These are phyloP conservation scores for Muschampia plurimacula DNA, from an alignment of 2,888 invertebrate genomes.

Conservation along the genomic window DNA sequence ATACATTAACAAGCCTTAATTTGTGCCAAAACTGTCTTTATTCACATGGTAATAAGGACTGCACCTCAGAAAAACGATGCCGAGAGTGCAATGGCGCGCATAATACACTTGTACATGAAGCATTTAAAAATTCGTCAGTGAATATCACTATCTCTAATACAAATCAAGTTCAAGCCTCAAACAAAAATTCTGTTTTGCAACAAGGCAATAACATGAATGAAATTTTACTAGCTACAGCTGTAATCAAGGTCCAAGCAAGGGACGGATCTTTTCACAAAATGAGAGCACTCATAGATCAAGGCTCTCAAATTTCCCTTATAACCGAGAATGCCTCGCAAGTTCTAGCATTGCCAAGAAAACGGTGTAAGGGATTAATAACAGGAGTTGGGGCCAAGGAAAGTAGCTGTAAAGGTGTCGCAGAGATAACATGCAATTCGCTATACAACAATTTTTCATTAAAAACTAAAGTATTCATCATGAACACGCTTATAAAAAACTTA, in stretches of 20 bases:
- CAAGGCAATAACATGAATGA: slow-evolving; percentile 14
- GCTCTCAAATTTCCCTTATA: too few species aligned
- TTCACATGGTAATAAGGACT: not conserved
- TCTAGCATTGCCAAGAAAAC: too few species aligned
- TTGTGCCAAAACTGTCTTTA: slow-evolving; percentile 14
- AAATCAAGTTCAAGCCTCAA: not conserved
- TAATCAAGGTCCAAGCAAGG: slow-evolving; percentile 39
- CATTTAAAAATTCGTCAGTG: slow-evolving; percentile 18
- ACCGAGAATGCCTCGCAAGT: too few species aligned
- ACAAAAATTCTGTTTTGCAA: not conserved
- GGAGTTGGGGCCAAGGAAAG: too few species aligned
- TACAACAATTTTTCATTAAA: too few species aligned
- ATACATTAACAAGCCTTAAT: slow-evolving; percentile 4
- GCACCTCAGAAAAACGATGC: slow-evolving; percentile 15
- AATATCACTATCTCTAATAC: not conserved
- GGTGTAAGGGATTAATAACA: too few species aligned
- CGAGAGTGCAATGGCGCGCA: slow-evolving; percentile 16
- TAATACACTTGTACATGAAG: slow-evolving; percentile 21
- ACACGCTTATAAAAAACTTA: too few species aligned
- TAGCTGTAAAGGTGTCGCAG: too few species aligned
- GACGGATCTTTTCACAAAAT: slow-evolving; percentile 37
- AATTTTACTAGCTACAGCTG: slow-evolving; percentile 25
- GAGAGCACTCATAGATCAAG: not conserved
- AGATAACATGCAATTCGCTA: too few species aligned
- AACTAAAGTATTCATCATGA: too few species aligned